Evolutionary conservation across 2,113 vertebrate genomes (phyloP), one percentile per base, ranked within the genome.

Genomic region (Oxygymnocypris stewartii): DNA sequence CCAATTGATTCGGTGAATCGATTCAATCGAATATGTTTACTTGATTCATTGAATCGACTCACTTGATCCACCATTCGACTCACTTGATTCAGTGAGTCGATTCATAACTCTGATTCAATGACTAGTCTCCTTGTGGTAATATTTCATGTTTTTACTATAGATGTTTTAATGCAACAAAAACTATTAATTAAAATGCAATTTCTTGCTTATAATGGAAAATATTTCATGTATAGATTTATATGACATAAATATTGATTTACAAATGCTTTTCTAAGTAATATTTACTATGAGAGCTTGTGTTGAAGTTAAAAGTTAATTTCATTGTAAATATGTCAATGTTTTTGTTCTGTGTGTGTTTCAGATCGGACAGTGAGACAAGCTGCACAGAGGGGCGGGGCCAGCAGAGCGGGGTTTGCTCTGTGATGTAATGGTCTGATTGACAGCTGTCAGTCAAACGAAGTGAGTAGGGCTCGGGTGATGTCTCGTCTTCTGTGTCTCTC

Each of bases 371-470:
- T 9, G 90, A 95, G 59, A 94, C 95, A 69, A 93, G 94, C 5
- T 61, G 92, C 77, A 95, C 94, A 88, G 86, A 93, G 10, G 84
- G 92, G 4, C 96, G 95, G 87, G 93, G 94, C 67, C 93, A 94
- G 87, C 96, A 97, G 90, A 96, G 97, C 6, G 96, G 97, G 77
- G 96, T 98, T 31, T 99, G 97, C 90, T 94, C 96, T 87, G 51
- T 98, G 65, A 98, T 99, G 97, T 98, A 95, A 99, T 88, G 86
- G 49, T n/a, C 42, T 79, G 84, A 79, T 7, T 85, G 59, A 85
- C 75, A 85, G 75, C 77, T 71, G 85, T 67, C 77, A 73, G 35
- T 69, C 61, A 79, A 23, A 25, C 71, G 25, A 85, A 42, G 84
- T 73, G 84, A 57, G 57, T 61, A 61, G 23, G 23, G 57, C 57